These are phyloP conservation scores for Setophaga coronata DNA, from an alignment of 2,113 vertebrate genomes.

Conservation along the genomic window DNA sequence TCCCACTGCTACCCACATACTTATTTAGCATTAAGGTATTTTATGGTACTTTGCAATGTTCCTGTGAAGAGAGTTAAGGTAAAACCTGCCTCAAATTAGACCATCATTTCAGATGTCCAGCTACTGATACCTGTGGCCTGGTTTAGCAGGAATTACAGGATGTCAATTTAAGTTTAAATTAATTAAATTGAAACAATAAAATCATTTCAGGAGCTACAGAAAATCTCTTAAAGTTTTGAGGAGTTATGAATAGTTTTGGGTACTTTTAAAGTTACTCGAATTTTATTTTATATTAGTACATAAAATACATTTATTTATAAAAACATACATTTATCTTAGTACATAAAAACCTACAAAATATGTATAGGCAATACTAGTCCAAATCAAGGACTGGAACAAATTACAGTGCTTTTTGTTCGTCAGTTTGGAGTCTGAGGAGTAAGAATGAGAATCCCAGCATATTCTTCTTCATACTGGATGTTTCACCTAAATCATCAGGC, in stretches of 20 bases:
- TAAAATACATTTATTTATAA: too few relatives aligned
- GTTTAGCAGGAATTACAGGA: neutral
- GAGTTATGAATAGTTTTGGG: neutral
- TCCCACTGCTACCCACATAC: neutral
- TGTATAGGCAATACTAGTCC: neutral
- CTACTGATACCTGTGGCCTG: neutral
- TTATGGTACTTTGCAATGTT: neutral
- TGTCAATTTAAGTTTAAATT: neutral
- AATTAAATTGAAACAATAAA: neutral
- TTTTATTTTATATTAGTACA: neutral
- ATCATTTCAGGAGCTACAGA: neutral
- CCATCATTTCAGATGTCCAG: neutral
- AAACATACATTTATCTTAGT: neutral
- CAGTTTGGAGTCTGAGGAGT: neutral
- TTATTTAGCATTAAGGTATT: neutral
- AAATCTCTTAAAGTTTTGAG: neutral
- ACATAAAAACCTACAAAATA: neutral
- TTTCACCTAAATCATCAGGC: neutral
- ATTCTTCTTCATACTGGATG: neutral
- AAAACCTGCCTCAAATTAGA: neutral
- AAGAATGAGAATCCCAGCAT: neutral
- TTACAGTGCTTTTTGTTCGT: neutral
- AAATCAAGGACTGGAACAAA: neutral
- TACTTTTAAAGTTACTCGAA: neutral
- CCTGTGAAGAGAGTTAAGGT: neutral